These are phyloP conservation scores for Lasioglossum figueresi DNA, from an alignment of 2,888 invertebrate species.

Conservation along the genomic window DNA sequence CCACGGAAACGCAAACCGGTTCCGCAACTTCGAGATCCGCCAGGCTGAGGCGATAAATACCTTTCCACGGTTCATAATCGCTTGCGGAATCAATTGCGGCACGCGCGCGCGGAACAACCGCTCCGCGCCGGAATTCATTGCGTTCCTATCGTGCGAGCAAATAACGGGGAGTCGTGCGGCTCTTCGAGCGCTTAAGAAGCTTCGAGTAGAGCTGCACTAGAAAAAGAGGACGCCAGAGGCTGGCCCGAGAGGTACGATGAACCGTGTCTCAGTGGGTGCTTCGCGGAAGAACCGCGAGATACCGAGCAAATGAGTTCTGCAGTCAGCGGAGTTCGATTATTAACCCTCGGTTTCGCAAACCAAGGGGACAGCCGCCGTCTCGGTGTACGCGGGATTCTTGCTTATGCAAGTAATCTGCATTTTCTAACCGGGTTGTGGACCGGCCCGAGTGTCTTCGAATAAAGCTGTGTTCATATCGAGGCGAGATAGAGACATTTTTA, in stretches of 20 bases:
- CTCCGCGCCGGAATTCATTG: background rate
- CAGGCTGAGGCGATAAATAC: background rate
- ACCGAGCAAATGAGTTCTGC: background rate
- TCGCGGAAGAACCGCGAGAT: background rate
- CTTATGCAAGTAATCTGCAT: background rate
- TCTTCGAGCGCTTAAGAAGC: background rate
- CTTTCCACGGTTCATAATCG: background rate
- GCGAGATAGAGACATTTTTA: too few relatives aligned
- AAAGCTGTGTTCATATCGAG: background rate
- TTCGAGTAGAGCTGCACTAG: background rate
- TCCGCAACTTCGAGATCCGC: slow-evolving; percentile 7
- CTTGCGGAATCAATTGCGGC: background rate
- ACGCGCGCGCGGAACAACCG: background rate
- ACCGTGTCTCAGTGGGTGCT: slow-evolving; percentile 23
- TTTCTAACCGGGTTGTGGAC: background rate
- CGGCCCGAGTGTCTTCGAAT: background rate
- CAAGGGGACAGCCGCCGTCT: background rate
- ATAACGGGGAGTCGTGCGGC: background rate
- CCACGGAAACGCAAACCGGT: slow-evolving; percentile 22
- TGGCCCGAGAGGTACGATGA: slow-evolving; percentile 11
- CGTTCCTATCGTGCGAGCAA: background rate
- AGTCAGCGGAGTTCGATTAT: slow-evolving; percentile 18
- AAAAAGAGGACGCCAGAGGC: background rate
- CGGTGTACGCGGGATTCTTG: background rate
- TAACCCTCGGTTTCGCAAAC: background rate